Evolutionary conservation across 1,140 invertebrate species (phyloP).

Genomic region (Gonioctena quinquepunctata): DNA sequence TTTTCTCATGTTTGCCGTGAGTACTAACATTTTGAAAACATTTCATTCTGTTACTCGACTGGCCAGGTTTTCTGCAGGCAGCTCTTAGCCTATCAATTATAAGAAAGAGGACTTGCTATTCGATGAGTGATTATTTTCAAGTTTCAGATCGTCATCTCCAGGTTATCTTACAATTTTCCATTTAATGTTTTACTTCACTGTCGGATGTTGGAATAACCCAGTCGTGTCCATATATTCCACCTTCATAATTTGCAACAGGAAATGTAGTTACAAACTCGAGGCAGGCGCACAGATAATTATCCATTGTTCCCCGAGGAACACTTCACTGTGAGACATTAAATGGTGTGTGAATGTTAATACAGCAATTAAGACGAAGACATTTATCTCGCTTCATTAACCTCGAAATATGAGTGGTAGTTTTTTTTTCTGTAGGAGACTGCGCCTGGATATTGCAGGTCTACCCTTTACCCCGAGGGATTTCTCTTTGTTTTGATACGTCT

Average conservation of each 20-base stretch:
- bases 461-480: neutral
- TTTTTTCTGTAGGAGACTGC: neutral
- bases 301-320: neutral
- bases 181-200: too few species aligned
- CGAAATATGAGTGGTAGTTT: neutral
- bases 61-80: too few species aligned
- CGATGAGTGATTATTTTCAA: too few species aligned
- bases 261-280: neutral
- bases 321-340: neutral
- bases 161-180: too few species aligned
- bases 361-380: neutral
- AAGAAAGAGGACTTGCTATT: too few species aligned
- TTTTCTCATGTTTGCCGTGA: too few species aligned
- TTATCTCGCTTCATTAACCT: neutral
- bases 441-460: neutral
- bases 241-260: neutral
- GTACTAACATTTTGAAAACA: too few species aligned
- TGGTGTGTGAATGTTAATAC: neutral
- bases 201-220: neutral
- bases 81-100: too few species aligned
- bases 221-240: neutral
- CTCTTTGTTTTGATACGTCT: neutral
- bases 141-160: too few species aligned
- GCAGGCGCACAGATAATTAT: neutral
- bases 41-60: too few species aligned